phyloP scores from a whole-genome alignment of 2,888 invertebrate species.

The Tipula vernalis region DNA sequence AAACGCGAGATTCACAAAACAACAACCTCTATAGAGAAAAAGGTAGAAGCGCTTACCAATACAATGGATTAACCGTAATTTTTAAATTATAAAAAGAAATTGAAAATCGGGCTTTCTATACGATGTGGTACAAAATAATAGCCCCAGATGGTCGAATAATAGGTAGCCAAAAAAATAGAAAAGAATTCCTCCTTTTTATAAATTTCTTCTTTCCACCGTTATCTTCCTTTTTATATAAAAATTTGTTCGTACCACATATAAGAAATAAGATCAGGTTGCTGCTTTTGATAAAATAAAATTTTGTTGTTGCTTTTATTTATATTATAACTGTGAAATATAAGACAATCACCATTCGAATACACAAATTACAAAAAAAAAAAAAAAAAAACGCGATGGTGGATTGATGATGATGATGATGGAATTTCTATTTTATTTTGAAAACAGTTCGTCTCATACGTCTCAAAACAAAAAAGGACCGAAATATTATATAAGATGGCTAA shows the following conservation, averaged over 20 bases:
- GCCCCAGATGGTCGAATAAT: neutral
- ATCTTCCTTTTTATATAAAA: neutral
- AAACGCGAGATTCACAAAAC: neutral
- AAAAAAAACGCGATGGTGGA: neutral
- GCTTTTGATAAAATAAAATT: neutral
- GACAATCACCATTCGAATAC: neutral
- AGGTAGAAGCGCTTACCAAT: neutral
- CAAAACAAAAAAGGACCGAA: neutral
- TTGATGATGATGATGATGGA: neutral
- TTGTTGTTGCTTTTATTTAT: neutral
- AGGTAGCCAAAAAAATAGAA: neutral
- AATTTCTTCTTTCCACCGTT: neutral
- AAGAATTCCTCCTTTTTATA: neutral
- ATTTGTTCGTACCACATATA: neutral
- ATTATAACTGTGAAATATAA: neutral
- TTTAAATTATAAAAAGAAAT: neutral
- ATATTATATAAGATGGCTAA: neutral
- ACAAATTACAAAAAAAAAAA: too few species aligned
- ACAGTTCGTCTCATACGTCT: neutral
- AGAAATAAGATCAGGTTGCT: neutral
- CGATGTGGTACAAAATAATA: neutral
- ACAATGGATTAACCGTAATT: neutral
- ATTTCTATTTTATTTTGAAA: neutral
- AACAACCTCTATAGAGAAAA: neutral
- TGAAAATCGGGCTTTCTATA: neutral